A percentile compares a stretch with the other conserved stretches of the same genome.
Evolutionary conservation across 2,888 invertebrate genomes (phyloP).

Genomic region (Folsomia manolachei): DNA sequence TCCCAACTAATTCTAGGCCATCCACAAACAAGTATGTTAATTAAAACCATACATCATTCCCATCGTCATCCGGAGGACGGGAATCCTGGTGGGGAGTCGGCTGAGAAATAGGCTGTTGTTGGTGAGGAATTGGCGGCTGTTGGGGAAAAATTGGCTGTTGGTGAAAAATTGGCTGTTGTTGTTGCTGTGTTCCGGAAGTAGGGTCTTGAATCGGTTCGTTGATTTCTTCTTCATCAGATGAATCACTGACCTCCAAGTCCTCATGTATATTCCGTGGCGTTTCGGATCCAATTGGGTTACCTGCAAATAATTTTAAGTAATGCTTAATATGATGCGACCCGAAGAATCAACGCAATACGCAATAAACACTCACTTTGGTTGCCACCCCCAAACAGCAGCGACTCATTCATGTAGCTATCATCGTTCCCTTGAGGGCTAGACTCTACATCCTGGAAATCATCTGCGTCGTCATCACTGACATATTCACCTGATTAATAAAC

Average conservation of each 20-base stretch:
- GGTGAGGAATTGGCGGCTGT: too few relatives aligned
- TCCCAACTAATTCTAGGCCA: too few relatives aligned
- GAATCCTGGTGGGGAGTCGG: too few relatives aligned
- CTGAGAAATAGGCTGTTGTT: too few relatives aligned
- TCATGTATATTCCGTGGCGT: conserved; percentile 55
- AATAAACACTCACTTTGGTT: too few relatives aligned
- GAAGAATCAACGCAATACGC: too few relatives aligned
- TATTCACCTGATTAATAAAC: conserved; percentile 44
- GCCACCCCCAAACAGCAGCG: too few relatives aligned
- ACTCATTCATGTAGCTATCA: too few relatives aligned
- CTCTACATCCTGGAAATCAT: conserved; percentile 18
- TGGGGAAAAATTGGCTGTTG: too few relatives aligned
- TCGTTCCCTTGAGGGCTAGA: not conserved
- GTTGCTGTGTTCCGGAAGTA: conserved; percentile 50
- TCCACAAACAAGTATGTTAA: too few relatives aligned
- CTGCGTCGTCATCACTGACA: conserved; percentile 47
- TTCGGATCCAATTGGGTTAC: conserved; percentile 51
- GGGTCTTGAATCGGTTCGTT: conserved; percentile 9
- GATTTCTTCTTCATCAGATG: conserved; percentile 63
- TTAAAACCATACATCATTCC: not conserved
- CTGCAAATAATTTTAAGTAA: too few relatives aligned
- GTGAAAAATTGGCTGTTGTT: conserved; percentile 38
- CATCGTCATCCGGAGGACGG: not conserved
- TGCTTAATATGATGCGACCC: too few relatives aligned
- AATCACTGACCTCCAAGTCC: conserved; percentile 74